Evolutionary conservation across 1,140 invertebrate species (phyloP), one percentile per base, ranked within the genome.

Genomic region (Zaprionus vittiger): DNA sequence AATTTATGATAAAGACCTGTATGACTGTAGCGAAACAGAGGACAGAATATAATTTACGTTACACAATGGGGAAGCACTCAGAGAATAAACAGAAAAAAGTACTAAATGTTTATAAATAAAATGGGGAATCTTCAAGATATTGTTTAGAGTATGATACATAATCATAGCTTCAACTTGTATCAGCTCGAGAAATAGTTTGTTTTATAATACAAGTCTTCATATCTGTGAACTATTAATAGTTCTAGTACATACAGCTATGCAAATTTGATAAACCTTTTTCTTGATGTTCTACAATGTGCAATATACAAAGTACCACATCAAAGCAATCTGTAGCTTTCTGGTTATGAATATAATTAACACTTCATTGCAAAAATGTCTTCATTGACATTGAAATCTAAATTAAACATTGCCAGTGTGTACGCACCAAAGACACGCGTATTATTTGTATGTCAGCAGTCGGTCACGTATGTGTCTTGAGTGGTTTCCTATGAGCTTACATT

Each of bases 401-500:
- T 34, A 55, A 68, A 31, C 31, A 41, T 4, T 34, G 9, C n/a
- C 11, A 41, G 14, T 66, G 15, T 34, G 12, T 15, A 38, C 28
- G 20, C 34, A 44, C 47, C 20, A n/a, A 31, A 24, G 17, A 56
- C 34, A 65, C 52, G 11, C 34, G 17, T 34, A 17, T 26, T 41
- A 67, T 37, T 20, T 37, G 26, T 60, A 47, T 62, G 57, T 31
- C 59, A 56, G 62, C 65, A 69, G n/a, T 68, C 61, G 38, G 77
- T 76, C 77, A 79, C 77, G 77, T 79, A 76, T 63, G 31, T 56
- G 24, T 38, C 34, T 52, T 54, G 28, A 54, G 55, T 60, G 65
- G 2, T 15, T 61, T 49, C 6, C 14, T 31, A 60, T 74, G 20
- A 65, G 4, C 44, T 73, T 20, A 34, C 44, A 14, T 7, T 7